Conservation (phyloP, 2,113 vertebrate genomes). For the Cheilinus undulatus region DNA sequence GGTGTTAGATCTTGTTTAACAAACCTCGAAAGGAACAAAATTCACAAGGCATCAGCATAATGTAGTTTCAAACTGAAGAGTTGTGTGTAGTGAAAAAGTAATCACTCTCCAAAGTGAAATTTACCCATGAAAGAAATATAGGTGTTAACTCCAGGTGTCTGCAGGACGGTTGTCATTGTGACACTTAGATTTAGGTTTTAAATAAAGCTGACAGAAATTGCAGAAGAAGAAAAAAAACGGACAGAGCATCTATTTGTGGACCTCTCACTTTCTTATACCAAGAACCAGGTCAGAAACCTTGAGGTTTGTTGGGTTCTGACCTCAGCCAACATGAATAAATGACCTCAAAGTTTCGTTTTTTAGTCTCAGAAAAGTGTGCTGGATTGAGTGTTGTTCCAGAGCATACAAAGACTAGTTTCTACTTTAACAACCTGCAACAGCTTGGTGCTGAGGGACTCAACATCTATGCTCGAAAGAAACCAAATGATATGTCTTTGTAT, state of each 20-base stretch:
- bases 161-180: background rate
- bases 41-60: slow-evolving; percentile 47
- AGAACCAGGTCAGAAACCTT: background rate
- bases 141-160: slow-evolving; percentile 9
- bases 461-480: no score
- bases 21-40: slow-evolving; percentile 16
- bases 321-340: background rate
- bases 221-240: no score
- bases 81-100: slow-evolving; percentile 58
- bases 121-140: slow-evolving; percentile 30
- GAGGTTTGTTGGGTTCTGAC: background rate
- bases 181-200: background rate
- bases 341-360: background rate
- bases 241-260: background rate
- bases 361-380: background rate
- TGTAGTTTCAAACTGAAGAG: slow-evolving; percentile 30
- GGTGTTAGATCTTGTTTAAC: slow-evolving; percentile 36
- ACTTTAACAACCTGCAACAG: no score
- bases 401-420: no score
- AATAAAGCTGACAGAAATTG: no score
- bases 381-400: background rate
- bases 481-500: no score
- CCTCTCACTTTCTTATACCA: background rate
- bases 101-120: slow-evolving; percentile 12
- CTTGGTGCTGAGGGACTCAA: no score